Evolutionary conservation across 2,797 vertebrate genomes (phyloP), one percentile per base, ranked within the genome.

Genomic region (Heteromormyrus szaboi): DNA sequence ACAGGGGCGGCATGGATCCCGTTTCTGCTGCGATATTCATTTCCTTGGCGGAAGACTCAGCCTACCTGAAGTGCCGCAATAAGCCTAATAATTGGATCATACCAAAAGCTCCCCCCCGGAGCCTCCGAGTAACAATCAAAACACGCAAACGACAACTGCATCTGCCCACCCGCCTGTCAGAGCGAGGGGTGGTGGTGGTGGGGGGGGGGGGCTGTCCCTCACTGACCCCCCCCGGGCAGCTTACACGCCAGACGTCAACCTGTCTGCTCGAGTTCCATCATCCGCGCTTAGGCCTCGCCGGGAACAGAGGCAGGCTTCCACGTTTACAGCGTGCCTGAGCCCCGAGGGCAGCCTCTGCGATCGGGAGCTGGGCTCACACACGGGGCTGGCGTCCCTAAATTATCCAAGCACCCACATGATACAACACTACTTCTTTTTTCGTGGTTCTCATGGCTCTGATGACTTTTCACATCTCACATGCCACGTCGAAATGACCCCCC

Each of bases 51-150:
- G 94, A 94, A 94, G 94, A 93, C 94, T 94, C 94, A 94, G 95
- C 95, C 95, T 95, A 96, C 95, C 95, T 96, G 96, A 96, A 95
- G 96, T 94, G 96, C 95, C 95, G 96, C 94, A 90, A 86, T 96
- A 96, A 96, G 95, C 95, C 95, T 96, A 96, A 96, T 97, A 97
- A 97, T 96, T 95, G 96, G 96, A 97, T 97, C 96, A 96, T 96
- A 95, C 94, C 95, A 94, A 95, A 94, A 95, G 95, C 94, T 95
- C 91, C 93, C 93, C 83, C 95, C 96, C 95, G 95, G 94, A 91
- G 95, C 96, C 96, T 95, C 93, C 94, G 95, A 95, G 96, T 96
- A 94, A 94, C 93, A 95, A 84, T 83, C 46, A 89, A 95, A 95
- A 96, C 94, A 95, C 94, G 94, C 93, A 93, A 91, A 92, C 93